Evolutionary conservation across 2,113 vertebrate species (phyloP), one percentile per base, ranked within the genome.

Genomic region (Melanerpes aurifrons): DNA sequence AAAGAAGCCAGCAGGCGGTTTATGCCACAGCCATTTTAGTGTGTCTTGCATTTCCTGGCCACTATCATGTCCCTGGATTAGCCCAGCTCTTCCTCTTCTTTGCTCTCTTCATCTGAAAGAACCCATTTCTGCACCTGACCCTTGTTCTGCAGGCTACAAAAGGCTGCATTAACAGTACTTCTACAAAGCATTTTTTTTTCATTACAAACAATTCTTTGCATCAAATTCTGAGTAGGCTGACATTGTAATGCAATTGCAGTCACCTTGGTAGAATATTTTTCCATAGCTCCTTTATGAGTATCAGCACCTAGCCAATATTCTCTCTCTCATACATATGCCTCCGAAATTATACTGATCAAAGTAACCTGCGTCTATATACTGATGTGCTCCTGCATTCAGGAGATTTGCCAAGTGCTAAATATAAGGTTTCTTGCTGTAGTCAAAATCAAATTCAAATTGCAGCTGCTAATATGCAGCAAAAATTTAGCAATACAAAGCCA

Each of bases 361-460:
- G 59, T 67, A 96, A 96, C 87, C 87, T 86, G 70, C 82, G 80
- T 90, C 89, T 89, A 92, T 79, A 88, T 79, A 91, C 82, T 66
- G 84, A 77, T 91, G 62, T 59, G 58, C 67, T 94, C 61, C 68
- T 92, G 84, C 76, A 92, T 95, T 95, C 3, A 4, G 86, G 91
- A 86, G 75, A 87, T 86, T 79, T 94, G 80, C 90, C 93, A 77
- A 91, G 76, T 83, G 62, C 79, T 94, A 92, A 92, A 88, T 82
- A 71, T 35, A 81, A 82, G 87, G 79, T 84, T 93, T 93, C 79
- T 86, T 56, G 63, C 43, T 72, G 15, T 43, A 91, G 62, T 56
- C 40, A 66, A 87, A 93, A 91, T 80, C 58, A 93, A 91, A 91
- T 86, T 91, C 76, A 86, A 73, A 93, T 96, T 95, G 87, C 87